These are phyloP conservation scores for Platycnemis pennipes DNA, from an alignment of 2,888 invertebrate species.

Conservation along the genomic window DNA sequence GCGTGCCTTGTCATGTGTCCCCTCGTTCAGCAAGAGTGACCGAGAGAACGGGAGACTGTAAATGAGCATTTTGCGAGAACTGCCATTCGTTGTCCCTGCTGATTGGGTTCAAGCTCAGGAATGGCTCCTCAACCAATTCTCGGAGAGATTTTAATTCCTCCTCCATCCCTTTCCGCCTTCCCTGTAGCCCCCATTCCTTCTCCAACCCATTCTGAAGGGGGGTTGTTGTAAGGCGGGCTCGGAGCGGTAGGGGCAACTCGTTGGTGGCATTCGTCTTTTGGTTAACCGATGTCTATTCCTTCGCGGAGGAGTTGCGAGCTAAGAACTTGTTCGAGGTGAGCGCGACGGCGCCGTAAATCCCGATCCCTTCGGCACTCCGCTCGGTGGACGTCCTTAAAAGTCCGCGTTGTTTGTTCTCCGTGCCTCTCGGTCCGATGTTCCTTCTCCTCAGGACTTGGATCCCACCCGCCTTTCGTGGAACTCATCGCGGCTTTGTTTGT, in stretches of 20 bases:
- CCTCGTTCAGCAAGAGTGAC: not conserved
- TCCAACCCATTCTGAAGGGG: not conserved
- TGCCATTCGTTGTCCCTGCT: not conserved
- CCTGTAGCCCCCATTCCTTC: not conserved
- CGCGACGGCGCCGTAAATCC: constrained; percentile 54
- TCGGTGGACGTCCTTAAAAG: not conserved
- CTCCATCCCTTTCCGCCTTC: not conserved
- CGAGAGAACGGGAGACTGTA: not conserved
- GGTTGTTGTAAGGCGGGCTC: not conserved
- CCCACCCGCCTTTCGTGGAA: not conserved
- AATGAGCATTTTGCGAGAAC: not conserved
- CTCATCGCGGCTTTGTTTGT: not conserved
- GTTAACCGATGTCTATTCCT: not conserved
- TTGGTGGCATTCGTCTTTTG: not conserved
- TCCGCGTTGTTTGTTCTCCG: not conserved
- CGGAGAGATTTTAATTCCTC: not conserved
- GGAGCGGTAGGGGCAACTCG: not conserved
- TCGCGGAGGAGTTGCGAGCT: constrained; percentile 42
- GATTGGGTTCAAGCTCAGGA: no score
- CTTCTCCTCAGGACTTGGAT: not conserved
- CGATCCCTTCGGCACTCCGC: not conserved
- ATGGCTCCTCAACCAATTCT: no score
- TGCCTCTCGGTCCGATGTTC: not conserved
- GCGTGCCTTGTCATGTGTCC: constrained; percentile 16
- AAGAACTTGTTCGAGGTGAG: constrained; percentile 54